These are phyloP conservation scores for Oryzias javanicus DNA, from an alignment of 2,113 vertebrate species.

Conservation along the genomic window DNA sequence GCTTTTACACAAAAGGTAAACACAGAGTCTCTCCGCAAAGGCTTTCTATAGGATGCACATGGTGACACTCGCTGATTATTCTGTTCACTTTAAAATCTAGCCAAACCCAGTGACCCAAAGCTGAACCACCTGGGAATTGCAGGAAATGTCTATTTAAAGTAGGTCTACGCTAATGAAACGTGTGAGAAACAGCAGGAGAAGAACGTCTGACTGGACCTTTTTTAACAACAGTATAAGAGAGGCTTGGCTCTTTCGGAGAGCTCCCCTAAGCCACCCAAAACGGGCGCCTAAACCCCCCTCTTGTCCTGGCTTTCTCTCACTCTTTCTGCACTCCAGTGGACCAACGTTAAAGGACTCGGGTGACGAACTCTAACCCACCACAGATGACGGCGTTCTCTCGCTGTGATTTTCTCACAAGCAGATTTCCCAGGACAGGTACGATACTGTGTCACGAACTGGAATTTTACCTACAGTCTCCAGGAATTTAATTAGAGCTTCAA, in stretches of 20 bases:
- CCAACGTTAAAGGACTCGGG: conserved; percentile 1
- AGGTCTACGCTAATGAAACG: conserved; percentile 2
- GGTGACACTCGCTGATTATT: conserved; percentile 4
- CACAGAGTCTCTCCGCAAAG: conserved; percentile 12
- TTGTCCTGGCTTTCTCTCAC: conserved; percentile 41
- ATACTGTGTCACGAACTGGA: neutral
- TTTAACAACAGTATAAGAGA: conserved; percentile 62
- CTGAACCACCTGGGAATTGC: conserved; percentile 31
- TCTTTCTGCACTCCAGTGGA: conserved; percentile 27
- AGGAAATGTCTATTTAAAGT: conserved; percentile 56
- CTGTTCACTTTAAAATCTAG: conserved; percentile 14
- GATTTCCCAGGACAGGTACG: neutral
- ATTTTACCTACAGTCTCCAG: neutral
- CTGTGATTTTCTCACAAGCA: neutral
- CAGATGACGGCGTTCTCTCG: no score
- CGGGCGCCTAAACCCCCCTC: conserved; percentile 58
- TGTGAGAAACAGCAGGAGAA: neutral
- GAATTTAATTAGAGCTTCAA: conserved; percentile 30
- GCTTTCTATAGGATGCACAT: conserved; percentile 22
- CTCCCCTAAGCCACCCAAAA: conserved; percentile 60
- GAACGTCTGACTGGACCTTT: conserved; percentile 54
- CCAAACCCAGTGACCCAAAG: conserved; percentile 36
- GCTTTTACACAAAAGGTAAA: conserved; percentile 52
- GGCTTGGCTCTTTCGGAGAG: conserved; percentile 45
- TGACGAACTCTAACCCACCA: neutral